Evolutionary conservation across 1,140 invertebrate species (phyloP).

Genomic region (Sesamia nonagrioides): DNA sequence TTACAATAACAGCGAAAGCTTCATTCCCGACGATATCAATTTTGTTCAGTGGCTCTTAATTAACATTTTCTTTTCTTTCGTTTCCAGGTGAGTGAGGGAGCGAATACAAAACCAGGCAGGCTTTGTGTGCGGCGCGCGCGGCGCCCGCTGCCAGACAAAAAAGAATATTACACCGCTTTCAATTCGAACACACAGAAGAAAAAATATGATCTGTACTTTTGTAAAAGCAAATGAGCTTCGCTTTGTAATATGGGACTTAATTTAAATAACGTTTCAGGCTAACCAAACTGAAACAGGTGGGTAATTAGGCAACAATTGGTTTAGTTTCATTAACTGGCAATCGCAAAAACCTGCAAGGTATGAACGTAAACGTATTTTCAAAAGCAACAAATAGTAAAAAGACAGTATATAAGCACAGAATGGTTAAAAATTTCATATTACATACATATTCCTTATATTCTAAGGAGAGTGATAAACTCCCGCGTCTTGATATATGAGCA

Average conservation of each 20-base stretch:
- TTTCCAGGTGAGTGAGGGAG: constrained; percentile 85
- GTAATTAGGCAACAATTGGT: constrained; percentile 49
- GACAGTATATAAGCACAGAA: background rate
- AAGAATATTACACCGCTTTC: constrained; percentile 84
- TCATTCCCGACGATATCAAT: constrained; percentile 83
- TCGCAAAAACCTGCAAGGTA: constrained; percentile 18
- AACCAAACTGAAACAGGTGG: constrained; percentile 56
- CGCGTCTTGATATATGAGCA: constrained; percentile 29
- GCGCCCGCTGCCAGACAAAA: constrained; percentile 76
- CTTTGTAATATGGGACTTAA: constrained; percentile 78
- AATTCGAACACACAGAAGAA: constrained; percentile 81
- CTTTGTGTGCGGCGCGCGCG: constrained; percentile 74
- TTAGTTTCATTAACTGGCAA: constrained; percentile 29
- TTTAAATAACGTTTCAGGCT: constrained; percentile 77
- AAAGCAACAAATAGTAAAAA: constrained; percentile 9
- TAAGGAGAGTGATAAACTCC: constrained; percentile 27
- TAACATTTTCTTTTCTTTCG: constrained; percentile 87
- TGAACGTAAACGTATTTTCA: background rate
- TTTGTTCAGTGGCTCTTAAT: constrained; percentile 86
- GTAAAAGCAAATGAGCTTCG: constrained; percentile 84
- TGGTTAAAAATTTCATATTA: constrained; percentile 6
- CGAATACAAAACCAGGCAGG: constrained; percentile 77
- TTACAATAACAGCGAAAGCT: constrained; percentile 78
- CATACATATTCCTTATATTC: constrained; percentile 4
- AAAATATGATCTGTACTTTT: constrained; percentile 86